phyloP scores from a whole-genome alignment of 35 echinoderm and acorn worm genomes.

The Ptychodera flava region DNA sequence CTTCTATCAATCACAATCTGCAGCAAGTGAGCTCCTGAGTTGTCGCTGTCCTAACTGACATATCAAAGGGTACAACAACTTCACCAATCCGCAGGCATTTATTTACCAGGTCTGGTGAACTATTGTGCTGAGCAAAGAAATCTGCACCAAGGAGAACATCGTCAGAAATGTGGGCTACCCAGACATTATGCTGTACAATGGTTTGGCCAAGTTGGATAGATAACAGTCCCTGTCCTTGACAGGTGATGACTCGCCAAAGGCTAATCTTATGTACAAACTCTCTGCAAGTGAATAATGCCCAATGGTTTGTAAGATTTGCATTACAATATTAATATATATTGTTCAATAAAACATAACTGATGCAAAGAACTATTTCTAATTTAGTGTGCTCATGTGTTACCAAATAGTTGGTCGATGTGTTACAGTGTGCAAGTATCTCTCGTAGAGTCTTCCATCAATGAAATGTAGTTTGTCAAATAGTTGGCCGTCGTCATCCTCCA shows the following conservation, averaged over 20 bases:
- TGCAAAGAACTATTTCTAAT: too few species aligned
- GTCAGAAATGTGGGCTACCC: neutral
- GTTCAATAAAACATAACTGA: too few species aligned
- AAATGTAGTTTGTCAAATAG: too few species aligned
- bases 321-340: too few species aligned
- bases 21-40: neutral
- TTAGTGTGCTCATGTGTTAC: too few species aligned
- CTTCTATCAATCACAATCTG: neutral
- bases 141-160: neutral
- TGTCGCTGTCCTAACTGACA: too few species aligned
- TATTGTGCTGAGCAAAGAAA: neutral
- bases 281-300: neutral
- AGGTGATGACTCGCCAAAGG: neutral
- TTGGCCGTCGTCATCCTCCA: too few species aligned
- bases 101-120: neutral
- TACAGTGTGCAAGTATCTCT: too few species aligned
- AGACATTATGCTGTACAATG: neutral
- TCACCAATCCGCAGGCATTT: neutral
- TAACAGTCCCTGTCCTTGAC: neutral
- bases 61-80: neutral
- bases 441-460: too few species aligned
- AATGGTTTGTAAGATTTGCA: too few species aligned
- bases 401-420: too few species aligned
- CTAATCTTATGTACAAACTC: neutral
- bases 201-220: neutral